Base-by-base conservation (phyloP, 2,888 invertebrate genomes). In the Andrena dorsata region DNA sequence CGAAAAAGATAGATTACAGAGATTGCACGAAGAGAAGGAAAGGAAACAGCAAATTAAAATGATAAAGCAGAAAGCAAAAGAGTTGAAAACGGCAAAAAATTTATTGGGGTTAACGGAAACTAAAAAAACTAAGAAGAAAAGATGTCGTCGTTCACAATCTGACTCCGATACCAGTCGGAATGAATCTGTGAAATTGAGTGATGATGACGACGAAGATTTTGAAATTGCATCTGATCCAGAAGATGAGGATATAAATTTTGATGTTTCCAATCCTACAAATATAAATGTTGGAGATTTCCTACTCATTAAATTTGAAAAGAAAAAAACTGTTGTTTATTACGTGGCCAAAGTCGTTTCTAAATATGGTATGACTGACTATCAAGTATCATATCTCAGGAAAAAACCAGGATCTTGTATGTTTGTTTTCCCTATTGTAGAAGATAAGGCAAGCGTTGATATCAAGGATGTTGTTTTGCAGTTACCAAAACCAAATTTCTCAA, bases 11-110 rank as follows among this genome's bases (percentile, higher is more conserved):
- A n/a, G n/a, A n/a, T n/a, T n/a, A n/a, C n/a, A n/a, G n/a, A n/a
- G n/a, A n/a, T n/a, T n/a, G n/a, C n/a, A n/a, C n/a, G 41, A 64
- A 64, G 41, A n/a, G 53, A 70, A 53, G 35, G 58, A 70, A 70
- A 16, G 30, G 20, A 70, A 70, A 20, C 30, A 30, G 56, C 53
- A 70, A 70, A 26, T 35, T 28, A 13, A 53, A 26, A 56, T 30
- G 41, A 32, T 20, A 35, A 70, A 70, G 56, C 23, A n/a, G 10
- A 58, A 30, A 16, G 35, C 53, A 30, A 70, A 56, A 70, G 3
- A 70, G n/a, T 56, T 70, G 56, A 70, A 70, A 28, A 35, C 23
- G 35, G 64, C 51, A 47, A 20, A 47, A 68, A 68, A 68, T 20
- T 68, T 68, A 23, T 28, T 68, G n/a, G 20, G 20, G n/a, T 51